phyloP scores from a whole-genome alignment of 2,797 vertebrate species.

The Epinephelus coioides region DNA sequence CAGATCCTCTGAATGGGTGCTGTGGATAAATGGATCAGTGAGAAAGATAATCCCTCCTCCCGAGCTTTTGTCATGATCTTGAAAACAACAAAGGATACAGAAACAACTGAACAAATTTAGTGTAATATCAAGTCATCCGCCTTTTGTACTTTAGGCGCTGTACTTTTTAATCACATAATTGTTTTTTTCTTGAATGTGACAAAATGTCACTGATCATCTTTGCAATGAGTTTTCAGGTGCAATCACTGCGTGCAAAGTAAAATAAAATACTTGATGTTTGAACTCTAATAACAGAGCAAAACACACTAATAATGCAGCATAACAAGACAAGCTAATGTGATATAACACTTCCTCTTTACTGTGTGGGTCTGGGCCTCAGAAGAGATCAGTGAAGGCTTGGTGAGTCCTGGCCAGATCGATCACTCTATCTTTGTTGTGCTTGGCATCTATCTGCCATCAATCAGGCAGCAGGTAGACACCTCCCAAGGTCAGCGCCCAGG shows the following conservation, averaged over 20 bases:
- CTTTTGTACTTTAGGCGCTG: neutral
- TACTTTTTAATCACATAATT: neutral
- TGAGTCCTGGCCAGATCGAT: conserved; percentile 52
- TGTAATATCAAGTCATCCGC: neutral
- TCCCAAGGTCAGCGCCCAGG: conserved; percentile 69
- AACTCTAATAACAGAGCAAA: neutral
- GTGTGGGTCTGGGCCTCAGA: conserved; percentile 9
- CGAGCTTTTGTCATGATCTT: conserved; percentile 4
- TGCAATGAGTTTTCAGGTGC: no score
- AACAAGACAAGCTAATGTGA: conserved; percentile 12
- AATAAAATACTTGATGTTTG: no score
- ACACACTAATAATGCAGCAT: neutral
- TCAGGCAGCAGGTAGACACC: conserved; percentile 54
- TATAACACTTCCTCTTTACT: conserved; percentile 11
- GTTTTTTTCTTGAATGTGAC: neutral
- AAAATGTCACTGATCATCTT: neutral
- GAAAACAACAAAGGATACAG: conserved; percentile 8
- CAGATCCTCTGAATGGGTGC: neutral
- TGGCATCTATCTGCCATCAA: conserved; percentile 67
- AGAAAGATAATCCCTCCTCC: conserved; percentile 8
- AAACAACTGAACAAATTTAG: neutral
- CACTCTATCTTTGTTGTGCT: conserved; percentile 60
- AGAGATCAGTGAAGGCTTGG: conserved; percentile 19
- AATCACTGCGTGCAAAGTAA: no score
- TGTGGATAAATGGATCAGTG: conserved; percentile 23